Percentiles rank a stretch among this genome's conserved stretches.
phyloP scores from a whole-genome alignment of 2,888 invertebrate genomes.

The Pseudococcus viburni region DNA sequence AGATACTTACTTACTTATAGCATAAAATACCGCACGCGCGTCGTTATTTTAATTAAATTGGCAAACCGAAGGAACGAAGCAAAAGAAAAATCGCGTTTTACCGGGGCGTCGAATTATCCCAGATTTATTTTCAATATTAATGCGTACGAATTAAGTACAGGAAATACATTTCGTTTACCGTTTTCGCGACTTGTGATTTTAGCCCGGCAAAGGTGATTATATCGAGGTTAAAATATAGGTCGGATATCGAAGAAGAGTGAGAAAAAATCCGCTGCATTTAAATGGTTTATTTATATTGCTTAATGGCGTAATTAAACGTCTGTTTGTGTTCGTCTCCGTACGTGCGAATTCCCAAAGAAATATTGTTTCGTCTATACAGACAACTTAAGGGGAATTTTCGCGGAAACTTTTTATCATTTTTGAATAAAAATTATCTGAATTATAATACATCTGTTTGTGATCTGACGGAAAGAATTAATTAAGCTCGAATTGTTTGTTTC shows the following conservation, averaged over 20 bases:
- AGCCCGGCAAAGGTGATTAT: not conserved
- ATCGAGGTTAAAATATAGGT: slow-evolving; percentile 27
- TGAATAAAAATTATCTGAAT: not conserved
- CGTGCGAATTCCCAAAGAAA: not conserved
- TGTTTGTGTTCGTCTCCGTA: not conserved
- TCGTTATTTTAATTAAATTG: slow-evolving; percentile 36
- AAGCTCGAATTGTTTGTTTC: no score
- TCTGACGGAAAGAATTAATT: no score
- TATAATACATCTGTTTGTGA: no score
- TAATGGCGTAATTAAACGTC: not conserved
- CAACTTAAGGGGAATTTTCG: not conserved
- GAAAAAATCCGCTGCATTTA: not conserved
- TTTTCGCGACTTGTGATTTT: not conserved
- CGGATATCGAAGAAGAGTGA: slow-evolving; percentile 4
- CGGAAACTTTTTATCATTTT: not conserved
- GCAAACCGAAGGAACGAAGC: not conserved
- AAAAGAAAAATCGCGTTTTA: not conserved
- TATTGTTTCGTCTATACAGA: not conserved
- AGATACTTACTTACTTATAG: not conserved
- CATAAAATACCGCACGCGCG: slow-evolving; percentile 15
- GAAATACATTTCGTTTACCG: slow-evolving; percentile 36
- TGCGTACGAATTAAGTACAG: slow-evolving; percentile 31
- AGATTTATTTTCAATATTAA: slow-evolving; percentile 1
- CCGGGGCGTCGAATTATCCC: not conserved
- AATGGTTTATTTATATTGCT: not conserved